Conservation (phyloP, 2,113 vertebrate genomes). For the Oostethus manadensis region DNA sequence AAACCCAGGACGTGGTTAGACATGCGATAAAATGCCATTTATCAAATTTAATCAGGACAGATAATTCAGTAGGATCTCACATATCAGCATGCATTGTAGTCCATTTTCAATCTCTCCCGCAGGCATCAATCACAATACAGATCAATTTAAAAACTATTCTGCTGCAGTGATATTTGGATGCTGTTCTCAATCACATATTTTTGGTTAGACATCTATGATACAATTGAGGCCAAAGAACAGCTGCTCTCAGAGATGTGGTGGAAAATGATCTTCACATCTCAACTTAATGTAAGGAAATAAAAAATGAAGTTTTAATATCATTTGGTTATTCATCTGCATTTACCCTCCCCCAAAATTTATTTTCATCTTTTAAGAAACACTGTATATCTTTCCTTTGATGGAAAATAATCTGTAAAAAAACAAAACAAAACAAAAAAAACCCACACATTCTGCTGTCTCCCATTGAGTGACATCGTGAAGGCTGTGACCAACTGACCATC, state of each 20-base stretch:
- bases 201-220: constrained; percentile 68
- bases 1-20: background rate
- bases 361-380: constrained; percentile 53
- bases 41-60: background rate
- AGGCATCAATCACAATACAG: background rate
- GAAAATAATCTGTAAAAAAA: constrained; percentile 74
- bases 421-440: no score
- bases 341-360: constrained; percentile 42
- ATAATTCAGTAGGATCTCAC: background rate
- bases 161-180: background rate
- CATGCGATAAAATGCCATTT: background rate
- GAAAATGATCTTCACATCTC: constrained; percentile 54
- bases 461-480: constrained; percentile 48
- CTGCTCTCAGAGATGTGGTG: constrained; percentile 27
- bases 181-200: constrained; percentile 67
- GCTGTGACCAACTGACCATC: constrained; percentile 42
- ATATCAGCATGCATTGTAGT: background rate
- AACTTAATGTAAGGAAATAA: constrained; percentile 36
- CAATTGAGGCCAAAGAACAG: constrained; percentile 58
- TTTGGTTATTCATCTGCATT: constrained; percentile 41
- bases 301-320: constrained; percentile 41
- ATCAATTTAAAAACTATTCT: background rate
- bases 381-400: constrained; percentile 60
- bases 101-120: background rate
- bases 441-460: constrained; percentile 67